These are phyloP conservation scores for Busseola fusca DNA, from an alignment of 2,888 invertebrate species.

Conservation along the genomic window DNA sequence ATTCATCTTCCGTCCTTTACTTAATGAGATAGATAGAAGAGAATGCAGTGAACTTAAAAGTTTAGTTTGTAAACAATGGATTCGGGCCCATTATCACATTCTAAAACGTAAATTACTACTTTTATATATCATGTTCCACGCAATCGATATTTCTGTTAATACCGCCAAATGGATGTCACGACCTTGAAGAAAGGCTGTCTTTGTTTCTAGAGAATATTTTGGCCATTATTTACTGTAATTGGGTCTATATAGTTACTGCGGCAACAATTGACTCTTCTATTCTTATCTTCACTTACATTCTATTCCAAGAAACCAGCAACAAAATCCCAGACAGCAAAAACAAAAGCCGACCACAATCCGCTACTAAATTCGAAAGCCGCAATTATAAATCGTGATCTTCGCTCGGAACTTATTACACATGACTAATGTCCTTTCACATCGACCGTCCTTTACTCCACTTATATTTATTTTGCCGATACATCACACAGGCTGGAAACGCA, in stretches of 20 bases:
- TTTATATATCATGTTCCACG: not conserved
- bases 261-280: not conserved
- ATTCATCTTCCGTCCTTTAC: no score
- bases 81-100: no score
- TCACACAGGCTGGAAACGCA: constrained; percentile 74
- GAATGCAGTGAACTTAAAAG: no score
- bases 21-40: no score
- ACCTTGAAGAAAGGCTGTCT: not conserved
- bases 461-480: constrained; percentile 74
- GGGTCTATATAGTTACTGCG: not conserved
- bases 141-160: not conserved
- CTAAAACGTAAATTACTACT: not conserved
- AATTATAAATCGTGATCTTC: constrained; percentile 66
- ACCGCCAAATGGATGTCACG: no score
- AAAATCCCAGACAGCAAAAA: constrained; percentile 40
- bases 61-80: no score
- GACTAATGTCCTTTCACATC: constrained; percentile 68
- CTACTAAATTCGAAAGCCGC: constrained; percentile 57
- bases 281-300: constrained; percentile 19
- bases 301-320: constrained; percentile 35
- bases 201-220: not conserved
- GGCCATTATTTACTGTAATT: not conserved
- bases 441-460: constrained; percentile 52
- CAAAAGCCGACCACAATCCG: constrained; percentile 42
- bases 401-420: constrained; percentile 71